Evolutionary conservation across 2,797 vertebrate species (phyloP), one percentile per base, ranked within the genome.

Genomic region (Natrix natrix): DNA sequence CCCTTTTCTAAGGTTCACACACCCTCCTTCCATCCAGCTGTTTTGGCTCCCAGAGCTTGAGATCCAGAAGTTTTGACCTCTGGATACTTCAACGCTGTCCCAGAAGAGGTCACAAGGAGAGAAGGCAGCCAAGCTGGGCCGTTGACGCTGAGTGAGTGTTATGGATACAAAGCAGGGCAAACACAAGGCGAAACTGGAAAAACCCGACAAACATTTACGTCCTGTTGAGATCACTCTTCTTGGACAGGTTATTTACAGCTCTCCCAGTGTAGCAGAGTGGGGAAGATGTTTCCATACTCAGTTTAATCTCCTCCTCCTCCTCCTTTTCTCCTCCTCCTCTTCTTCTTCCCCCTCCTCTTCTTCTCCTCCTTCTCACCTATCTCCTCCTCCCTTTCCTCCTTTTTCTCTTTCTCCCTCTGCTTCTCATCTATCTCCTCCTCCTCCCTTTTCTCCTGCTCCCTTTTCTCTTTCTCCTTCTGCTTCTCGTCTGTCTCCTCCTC

Each of bases 51-150:
- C 10, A 91, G 95, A 94, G 92, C 89, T 93, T 92, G 87, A 95
- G 95, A 94, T 93, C 86, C 93, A 94, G 91, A 93, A 94, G 95
- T 87, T 93, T 37, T 95, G 95, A 95, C 95, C 95, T n/a, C 86
- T 92, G 89, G 28, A 90, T 86, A 54, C 91, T 94, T 20, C 94
- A 26, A 89, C 0, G 0, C 2, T 87, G 83, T 11, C 63, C 87
- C 93, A 10, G 87, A 93, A 95, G 95, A 97, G 96, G 93, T 95
- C 96, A 95, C 92, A 92, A 92, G 74, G 94, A 86, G 96, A 94
- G 94, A 94, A 92, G 8, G 89, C 91, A 90, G 89, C 90, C 96
- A 93, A 61, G 93, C 66, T 89, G 95, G 96, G 96, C 95, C 93
- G 87, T 37, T 57, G 93, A 93, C 12, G 89, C 89, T 14, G 93